Base-by-base conservation (phyloP, 2,888 invertebrate genomes). In the Microchrysa polita region DNA sequence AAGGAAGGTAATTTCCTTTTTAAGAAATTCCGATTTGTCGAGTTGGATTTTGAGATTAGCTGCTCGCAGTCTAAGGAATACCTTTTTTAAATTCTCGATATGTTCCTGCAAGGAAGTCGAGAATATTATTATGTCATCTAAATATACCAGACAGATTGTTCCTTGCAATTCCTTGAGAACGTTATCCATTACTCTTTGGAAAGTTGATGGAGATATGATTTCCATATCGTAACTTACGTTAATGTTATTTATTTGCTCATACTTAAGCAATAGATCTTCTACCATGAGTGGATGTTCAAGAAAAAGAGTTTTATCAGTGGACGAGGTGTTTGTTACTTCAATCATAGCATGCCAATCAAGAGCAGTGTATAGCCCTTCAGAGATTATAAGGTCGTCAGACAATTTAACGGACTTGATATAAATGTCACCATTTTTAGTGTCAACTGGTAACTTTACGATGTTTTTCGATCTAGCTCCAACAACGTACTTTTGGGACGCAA, bases 1-100 rank as follows among this genome's bases (percentile, higher is more conserved):
- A 18, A 83, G 71, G 73, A 77, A 82, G 16, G 76, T 75, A 1
- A 81, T 77, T 77, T 79, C 77, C 57, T 79, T 79, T 7, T 65
- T 55, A 2, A 80, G 67, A 61, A 81, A 80, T 73, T 79, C 76
- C 1, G 76, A 78, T 75, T 80, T 80, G 22, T 77, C 77, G 0
- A 79, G 23, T 60, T 80, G 79, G 16, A 79, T 73, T 27, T 61
- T 61, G n/a, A 61, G 40, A 42, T 61, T 61, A 34, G 63, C 63
- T 40, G 10, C 14, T 44, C 48, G 23, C 12, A 23, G 2, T 34
- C 40, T 61, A 1, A 5, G 63, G 34, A 61, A 61, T n/a, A 57
- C 57, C 20, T 57, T 57, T 18, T 22, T 57, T 10, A 57, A 16
- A 57, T 57, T n/a, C n/a, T n/a, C n/a, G n/a, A n/a, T n/a, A n/a